A percentile compares a stretch with the other conserved stretches of the same genome.
These are phyloP conservation scores for Physella acuta DNA, from an alignment of 1,140 invertebrate genomes.

Conservation along the genomic window DNA sequence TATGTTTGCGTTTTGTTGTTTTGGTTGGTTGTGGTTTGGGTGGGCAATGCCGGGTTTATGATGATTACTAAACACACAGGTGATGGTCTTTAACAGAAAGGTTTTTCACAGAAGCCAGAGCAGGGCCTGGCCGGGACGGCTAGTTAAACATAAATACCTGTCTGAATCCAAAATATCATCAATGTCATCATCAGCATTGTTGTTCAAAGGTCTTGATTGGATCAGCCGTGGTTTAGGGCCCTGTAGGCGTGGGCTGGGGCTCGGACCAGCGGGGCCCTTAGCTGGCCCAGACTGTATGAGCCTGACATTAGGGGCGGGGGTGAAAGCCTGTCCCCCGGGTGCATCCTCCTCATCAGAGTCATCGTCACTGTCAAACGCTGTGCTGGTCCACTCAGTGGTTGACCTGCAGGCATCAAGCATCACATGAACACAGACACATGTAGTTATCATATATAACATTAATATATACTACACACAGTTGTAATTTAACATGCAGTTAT, in stretches of 20 bases:
- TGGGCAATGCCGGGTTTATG: no score
- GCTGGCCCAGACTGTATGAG: constrained; percentile 32
- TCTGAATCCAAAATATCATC: constrained; percentile 34
- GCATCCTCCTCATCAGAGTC: constrained; percentile 31
- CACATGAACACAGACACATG: background rate
- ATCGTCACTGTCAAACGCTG: constrained; percentile 48
- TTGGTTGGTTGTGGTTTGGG: no score
- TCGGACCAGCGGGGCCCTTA: constrained; percentile 28
- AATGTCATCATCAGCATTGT: constrained; percentile 33
- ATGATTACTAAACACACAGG: no score
- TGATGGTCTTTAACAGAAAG: no score
- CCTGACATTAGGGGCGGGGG: constrained; percentile 26
- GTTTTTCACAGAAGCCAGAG: no score
- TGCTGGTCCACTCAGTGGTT: constrained; percentile 52
- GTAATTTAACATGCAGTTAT: no score
- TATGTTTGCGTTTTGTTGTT: no score
- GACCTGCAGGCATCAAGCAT: constrained; percentile 28
- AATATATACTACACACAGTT: no score
- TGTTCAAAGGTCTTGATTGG: constrained; percentile 38
- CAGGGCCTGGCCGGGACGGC: no score
- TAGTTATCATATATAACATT: no score
- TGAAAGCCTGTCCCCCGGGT: constrained; percentile 16
- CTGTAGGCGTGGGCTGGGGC: constrained; percentile 30
- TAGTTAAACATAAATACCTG: no score
- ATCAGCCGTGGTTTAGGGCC: constrained; percentile 30